Base-by-base conservation (phyloP, 92 coral and sea anemone species). In the Galaxea fascicularis region DNA sequence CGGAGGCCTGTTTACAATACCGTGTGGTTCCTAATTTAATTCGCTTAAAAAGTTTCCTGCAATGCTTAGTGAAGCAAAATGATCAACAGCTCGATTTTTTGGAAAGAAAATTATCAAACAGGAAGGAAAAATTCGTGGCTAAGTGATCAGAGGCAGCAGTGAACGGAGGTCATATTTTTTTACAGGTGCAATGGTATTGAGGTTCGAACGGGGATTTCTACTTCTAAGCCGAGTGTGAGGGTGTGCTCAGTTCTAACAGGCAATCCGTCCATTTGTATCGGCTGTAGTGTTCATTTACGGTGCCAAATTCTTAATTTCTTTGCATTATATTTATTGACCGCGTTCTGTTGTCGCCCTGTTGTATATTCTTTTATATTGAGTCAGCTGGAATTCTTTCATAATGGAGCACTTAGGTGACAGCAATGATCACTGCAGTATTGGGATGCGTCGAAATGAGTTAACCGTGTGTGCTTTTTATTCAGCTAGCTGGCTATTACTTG, bases 281-380 rank as follows among this genome's bases (percentile, higher is more conserved):
- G 74, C 44, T 49, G 35, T 67, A 76, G 66, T 71, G 60, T 73
- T 75, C 88, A 67, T 92, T 89, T 76, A 47, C 82, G 27, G 87
- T 77, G 86, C 88, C 67, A 85, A 93, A 87, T 87, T 75, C 81
- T 79, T 79, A 89, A 53, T 84, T 79, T 82, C 84, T 89, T 83
- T 82, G 88, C 87, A 75, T 75, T 75, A 86, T 74, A 74, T 86
- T 91, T 83, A 94, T 85, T 73, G 57, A 58, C 53, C 66, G 47
- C 64, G 93, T 74, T 76, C 86, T 83, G 90, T 89, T 83, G 53
- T 76, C 74, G 76, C 79, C 76, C 78, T 85, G 91, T 82, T 85
- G 92, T 94, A 94, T 89, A 91, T 89, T 63, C 94, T 76, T 88
- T 86, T 91, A 88, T 91, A 49, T 88, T 83, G 62, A 52, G 78